phyloP scores from a whole-genome alignment of 1,140 invertebrate species.

The Drosophila funebris region DNA sequence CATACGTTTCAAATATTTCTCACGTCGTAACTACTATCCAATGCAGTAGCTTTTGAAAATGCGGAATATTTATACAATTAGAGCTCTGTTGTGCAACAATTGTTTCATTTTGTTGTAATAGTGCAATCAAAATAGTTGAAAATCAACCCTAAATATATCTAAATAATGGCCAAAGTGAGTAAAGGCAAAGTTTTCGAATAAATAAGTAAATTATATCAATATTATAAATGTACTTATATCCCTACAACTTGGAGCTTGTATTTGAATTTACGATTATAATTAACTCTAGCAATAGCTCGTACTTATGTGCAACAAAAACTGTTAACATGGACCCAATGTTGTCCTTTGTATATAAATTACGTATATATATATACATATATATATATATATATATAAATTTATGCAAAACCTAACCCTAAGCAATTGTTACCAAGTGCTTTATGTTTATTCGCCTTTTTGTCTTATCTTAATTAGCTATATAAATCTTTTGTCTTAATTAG shows the following conservation, averaged over 20 bases:
- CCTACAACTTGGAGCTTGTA: constrained; percentile 70
- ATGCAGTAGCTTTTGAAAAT: not conserved
- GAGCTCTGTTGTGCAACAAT: constrained; percentile 16
- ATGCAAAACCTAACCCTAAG: constrained; percentile 53
- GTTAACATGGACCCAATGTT: constrained; percentile 61
- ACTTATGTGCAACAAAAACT: constrained; percentile 39
- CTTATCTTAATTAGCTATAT: constrained; percentile 55
- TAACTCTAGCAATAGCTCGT: constrained; percentile 51
- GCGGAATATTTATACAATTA: not conserved
- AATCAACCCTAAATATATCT: constrained; percentile 26
- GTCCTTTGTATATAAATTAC: constrained; percentile 39
- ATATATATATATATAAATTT: constrained; percentile 29
- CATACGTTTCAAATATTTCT: constrained; percentile 19
- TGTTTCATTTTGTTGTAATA: constrained; percentile 26
- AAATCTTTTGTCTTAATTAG: constrained; percentile 34
- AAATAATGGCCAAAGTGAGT: constrained; percentile 59
- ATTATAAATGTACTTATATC: constrained; percentile 38
- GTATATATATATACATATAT: constrained; percentile 20
- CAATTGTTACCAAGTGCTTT: constrained; percentile 77
- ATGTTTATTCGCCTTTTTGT: constrained; percentile 62
- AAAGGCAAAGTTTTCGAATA: constrained; percentile 38
- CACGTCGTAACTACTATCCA: not conserved
- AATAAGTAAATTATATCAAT: constrained; percentile 52
- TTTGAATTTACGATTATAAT: constrained; percentile 66
- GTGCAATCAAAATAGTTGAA: constrained; percentile 32